A percentile compares a stretch with the other conserved stretches of the same genome.
These are phyloP conservation scores for Macrobrachium rosenbergii DNA, from an alignment of 1,140 invertebrate species.

Conservation along the genomic window DNA sequence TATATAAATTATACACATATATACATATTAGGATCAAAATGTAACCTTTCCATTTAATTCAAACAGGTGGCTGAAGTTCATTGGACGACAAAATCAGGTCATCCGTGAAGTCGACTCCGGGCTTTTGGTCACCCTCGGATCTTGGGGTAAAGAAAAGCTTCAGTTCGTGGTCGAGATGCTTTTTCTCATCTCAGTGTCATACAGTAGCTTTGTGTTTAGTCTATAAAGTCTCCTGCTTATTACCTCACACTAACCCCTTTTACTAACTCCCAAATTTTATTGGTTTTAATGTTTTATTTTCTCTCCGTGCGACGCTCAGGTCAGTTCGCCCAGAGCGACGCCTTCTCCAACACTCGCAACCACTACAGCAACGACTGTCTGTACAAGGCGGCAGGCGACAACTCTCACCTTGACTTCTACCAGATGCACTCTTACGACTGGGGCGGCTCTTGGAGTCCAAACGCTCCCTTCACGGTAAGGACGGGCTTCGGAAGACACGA, in stretches of 20 bases:
- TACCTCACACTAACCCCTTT: too few species aligned
- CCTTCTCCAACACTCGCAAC: constrained; percentile 69
- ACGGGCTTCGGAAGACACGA: too few species aligned
- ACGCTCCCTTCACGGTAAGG: constrained; percentile 69
- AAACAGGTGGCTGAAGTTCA: constrained; percentile 67
- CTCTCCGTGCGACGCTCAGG: constrained; percentile 35
- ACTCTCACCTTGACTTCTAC: constrained; percentile 69
- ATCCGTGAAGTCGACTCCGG: constrained; percentile 69
- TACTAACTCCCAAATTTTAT: too few species aligned
- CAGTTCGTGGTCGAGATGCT: too few species aligned
- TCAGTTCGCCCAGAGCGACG: constrained; percentile 68
- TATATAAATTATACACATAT: too few species aligned
- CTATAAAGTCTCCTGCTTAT: too few species aligned
- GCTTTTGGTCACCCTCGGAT: constrained; percentile 71
- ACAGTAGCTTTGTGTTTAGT: too few species aligned
- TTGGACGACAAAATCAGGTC: constrained; percentile 70
- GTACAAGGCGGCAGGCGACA: constrained; percentile 68
- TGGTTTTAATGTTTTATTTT: too few species aligned
- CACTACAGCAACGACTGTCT: constrained; percentile 70
- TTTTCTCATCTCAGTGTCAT: too few species aligned
- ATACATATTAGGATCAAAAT: too few species aligned
- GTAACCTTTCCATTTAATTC: too few species aligned
- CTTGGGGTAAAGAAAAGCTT: constrained; percentile 67
- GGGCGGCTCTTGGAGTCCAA: constrained; percentile 67
- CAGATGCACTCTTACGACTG: constrained; percentile 70